Base-by-base conservation (phyloP, 2,797 vertebrate species). In the Melanogrammus aeglefinus region DNA sequence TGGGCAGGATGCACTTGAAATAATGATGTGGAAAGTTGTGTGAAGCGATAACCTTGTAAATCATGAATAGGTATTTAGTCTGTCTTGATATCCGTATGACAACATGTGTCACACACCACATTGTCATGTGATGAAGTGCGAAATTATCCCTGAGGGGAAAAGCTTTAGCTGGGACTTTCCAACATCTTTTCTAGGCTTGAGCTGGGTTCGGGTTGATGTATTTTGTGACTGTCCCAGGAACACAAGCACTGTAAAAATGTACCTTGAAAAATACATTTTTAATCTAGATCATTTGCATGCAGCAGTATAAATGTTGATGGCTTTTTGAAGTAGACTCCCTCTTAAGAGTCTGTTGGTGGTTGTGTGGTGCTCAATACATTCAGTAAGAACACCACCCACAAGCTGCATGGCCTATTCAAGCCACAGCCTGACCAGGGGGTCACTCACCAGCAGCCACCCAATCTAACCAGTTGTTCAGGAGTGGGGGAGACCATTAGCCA, bases 1-100 rank as follows among this genome's bases (percentile, higher is more conserved):
- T 69, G 47, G 79, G 66, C 57, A 74, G 51, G 79, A 73, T 31
- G 18, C 72, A 27, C 7, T 72, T 35, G 13, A 31, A 35, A 72
- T 31, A 72, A 72, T 18, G 63, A 69, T 63, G 51, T 6, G 14
- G 70, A n/a, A 16, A 35, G 16, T 14, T 35, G 14, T 35, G 31
- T 31, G 70, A 16, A 35, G 33, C 0, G 31, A 69, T 69, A 27
- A 69, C 70, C 33, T 72, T 72, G 2, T 72, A 35, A 72, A 72
- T 31, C 7, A 69, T 69, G 63, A 69, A 69, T 69, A 69, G 63
- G 24, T 69, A 69, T 69, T 27, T 69, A 27, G 47, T 51, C 18
- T 6, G 5, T 3, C 18, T 51, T 18, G 4, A 18, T 51, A 18
- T 21, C 24, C 24, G 9, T 69, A 69, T 69, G 63, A 27, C 63